Conservation (phyloP, 2,888 invertebrate species). For the Amphimallon solstitiale region DNA sequence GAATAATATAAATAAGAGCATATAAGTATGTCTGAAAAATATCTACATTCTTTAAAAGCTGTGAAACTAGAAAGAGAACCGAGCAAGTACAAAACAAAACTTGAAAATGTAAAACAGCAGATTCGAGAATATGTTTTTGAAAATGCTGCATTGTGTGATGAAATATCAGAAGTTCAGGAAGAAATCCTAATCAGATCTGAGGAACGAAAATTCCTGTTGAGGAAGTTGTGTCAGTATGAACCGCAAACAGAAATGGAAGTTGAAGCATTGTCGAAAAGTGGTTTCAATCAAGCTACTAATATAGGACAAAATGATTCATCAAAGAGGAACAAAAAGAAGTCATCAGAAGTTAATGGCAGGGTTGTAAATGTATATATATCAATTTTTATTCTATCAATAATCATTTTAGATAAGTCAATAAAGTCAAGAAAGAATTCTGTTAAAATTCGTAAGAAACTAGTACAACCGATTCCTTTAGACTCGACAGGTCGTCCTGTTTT, state of each 20-base stretch:
- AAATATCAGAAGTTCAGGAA: conserved; percentile 85
- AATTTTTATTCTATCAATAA: too few species aligned
- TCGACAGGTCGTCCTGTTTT: conserved; percentile 75
- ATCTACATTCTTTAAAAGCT: conserved; percentile 22
- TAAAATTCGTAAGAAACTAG: conserved; percentile 63
- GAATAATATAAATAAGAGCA: too few species aligned
- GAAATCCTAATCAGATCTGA: conserved; percentile 83
- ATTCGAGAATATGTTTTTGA: conserved; percentile 74
- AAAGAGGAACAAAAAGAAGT: conserved; percentile 53
- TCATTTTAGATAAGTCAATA: conserved; percentile 44
- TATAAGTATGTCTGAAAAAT: conserved; percentile 17
- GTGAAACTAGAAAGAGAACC: conserved; percentile 46
- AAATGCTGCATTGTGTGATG: conserved; percentile 88
- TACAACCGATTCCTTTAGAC: conserved; percentile 74
- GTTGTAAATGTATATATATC: conserved; percentile 2
- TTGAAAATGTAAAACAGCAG: conserved; percentile 70
- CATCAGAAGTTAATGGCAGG: conserved; percentile 37
- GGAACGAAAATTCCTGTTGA: conserved; percentile 82
- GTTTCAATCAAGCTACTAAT: conserved; percentile 44
- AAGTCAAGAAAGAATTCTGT: conserved; percentile 49
- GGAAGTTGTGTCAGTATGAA: conserved; percentile 78
- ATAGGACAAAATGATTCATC: conserved; percentile 43
- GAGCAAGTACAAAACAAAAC: conserved; percentile 71
- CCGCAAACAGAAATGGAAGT: conserved; percentile 60
- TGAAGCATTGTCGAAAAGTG: conserved; percentile 57